A percentile compares a stretch with the other conserved stretches of the same genome.
Evolutionary conservation across 1,140 invertebrate genomes (phyloP).

Genomic region (Drosophila ogumai): DNA sequence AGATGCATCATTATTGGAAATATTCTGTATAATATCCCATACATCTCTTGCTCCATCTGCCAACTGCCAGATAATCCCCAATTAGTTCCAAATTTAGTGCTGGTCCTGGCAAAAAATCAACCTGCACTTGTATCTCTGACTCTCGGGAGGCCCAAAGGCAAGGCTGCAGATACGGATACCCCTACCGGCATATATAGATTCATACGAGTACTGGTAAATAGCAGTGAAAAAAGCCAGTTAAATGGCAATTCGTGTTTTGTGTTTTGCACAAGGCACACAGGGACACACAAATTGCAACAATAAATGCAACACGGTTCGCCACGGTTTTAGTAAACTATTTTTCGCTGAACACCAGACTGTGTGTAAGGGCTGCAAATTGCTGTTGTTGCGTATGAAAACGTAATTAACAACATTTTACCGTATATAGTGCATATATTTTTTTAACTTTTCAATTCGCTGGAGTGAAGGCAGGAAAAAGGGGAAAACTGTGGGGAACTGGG

Average conservation of each 20-base stretch:
- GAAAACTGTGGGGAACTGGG: constrained; percentile 24
- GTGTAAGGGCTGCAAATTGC: constrained; percentile 40
- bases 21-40: constrained; percentile 5
- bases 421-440: constrained; percentile 34
- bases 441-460: constrained; percentile 46
- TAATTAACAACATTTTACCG: constrained; percentile 81
- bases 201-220: constrained; percentile 7
- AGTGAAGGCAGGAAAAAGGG: neutral
- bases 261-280: constrained; percentile 43
- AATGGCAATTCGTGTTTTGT: constrained; percentile 72
- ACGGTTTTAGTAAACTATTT: constrained; percentile 65
- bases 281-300: constrained; percentile 23
- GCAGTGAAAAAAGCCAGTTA: constrained; percentile 47
- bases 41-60: neutral
- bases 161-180: constrained; percentile 25
- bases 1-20: neutral
- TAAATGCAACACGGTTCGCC: constrained; percentile 51
- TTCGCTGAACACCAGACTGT: constrained; percentile 54
- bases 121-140: constrained; percentile 42
- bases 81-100: constrained; percentile 73
- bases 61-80: constrained; percentile 57
- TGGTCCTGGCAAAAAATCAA: constrained; percentile 6
- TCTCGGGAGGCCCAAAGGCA: constrained; percentile 26
- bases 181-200: constrained; percentile 27
- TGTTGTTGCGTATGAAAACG: constrained; percentile 73